A percentile compares a stretch with the other conserved stretches of the same genome.
Conservation (phyloP, 2,888 invertebrate species). For the Ochropleura plecta region DNA sequence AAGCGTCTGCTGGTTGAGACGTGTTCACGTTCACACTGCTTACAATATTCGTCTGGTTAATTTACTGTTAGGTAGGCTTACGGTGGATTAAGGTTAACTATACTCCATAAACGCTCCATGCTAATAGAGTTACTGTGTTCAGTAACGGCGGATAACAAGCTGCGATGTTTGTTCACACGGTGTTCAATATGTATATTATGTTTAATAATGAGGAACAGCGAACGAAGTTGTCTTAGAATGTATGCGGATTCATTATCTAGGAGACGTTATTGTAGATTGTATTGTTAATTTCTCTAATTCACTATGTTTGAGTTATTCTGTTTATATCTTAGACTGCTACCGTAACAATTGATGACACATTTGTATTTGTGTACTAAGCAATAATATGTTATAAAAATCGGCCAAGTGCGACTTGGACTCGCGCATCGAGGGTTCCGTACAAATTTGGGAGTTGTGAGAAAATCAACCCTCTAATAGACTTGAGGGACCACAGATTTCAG, state of each 20-base stretch:
- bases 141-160: conserved; percentile 54
- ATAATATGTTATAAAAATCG: background rate
- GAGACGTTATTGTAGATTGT: background rate
- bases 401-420: too few species aligned
- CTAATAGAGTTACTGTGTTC: conserved; percentile 68
- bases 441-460: too few species aligned
- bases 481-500: too few species aligned
- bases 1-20: conserved; percentile 58
- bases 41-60: conserved; percentile 76
- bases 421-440: too few species aligned
- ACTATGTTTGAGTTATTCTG: background rate
- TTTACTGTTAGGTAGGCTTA: conserved; percentile 78
- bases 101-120: conserved; percentile 64
- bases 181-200: conserved; percentile 47
- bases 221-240: conserved; percentile 21
- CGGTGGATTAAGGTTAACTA: conserved; percentile 75
- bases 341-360: background rate
- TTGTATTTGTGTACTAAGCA: background rate
- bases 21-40: conserved; percentile 69
- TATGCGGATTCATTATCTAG: conserved; percentile 38
- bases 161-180: conserved; percentile 50
- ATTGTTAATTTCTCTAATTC: conserved; percentile 26
- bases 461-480: too few species aligned
- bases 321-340: conserved; percentile 1
- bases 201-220: conserved; percentile 42